Percentiles rank a stretch among this genome's conserved stretches.
These are phyloP conservation scores for Eidolon helvum DNA, from an alignment of 2,113 vertebrate genomes.

Conservation along the genomic window DNA sequence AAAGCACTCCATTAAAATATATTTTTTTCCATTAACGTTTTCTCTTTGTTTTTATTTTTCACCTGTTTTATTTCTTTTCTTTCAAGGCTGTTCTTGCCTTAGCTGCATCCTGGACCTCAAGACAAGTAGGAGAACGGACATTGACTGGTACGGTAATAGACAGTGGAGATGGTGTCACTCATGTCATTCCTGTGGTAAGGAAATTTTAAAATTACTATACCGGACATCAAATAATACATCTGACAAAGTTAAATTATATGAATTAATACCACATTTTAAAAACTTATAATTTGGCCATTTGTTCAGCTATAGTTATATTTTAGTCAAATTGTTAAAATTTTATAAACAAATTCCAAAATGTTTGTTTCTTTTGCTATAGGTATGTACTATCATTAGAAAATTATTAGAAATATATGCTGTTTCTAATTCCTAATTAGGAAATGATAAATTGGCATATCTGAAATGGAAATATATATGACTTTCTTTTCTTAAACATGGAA, in stretches of 20 bases:
- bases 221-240: not conserved
- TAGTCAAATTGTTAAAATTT: not conserved
- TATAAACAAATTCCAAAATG: not conserved
- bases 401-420: not conserved
- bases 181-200: slow-evolving; percentile 98
- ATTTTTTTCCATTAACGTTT: not conserved
- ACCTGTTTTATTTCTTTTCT: slow-evolving; percentile 32
- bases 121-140: slow-evolving; percentile 97
- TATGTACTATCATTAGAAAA: not conserved
- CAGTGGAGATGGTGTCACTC: slow-evolving; percentile 98
- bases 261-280: not conserved
- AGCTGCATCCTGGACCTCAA: slow-evolving; percentile 98
- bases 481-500: not conserved
- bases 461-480: not conserved
- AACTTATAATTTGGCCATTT: not conserved
- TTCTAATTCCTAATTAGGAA: not conserved
- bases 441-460: not conserved
- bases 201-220: slow-evolving; percentile 8
- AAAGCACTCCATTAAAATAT: not conserved
- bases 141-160: slow-evolving; percentile 98
- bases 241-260: not conserved
- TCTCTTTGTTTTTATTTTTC: not conserved
- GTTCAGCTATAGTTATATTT: not conserved
- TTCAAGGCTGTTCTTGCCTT: slow-evolving; percentile 95
- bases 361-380: not conserved